Evolutionary conservation across 2,888 invertebrate species (phyloP).

Genomic region (Ophion obscuratus): DNA sequence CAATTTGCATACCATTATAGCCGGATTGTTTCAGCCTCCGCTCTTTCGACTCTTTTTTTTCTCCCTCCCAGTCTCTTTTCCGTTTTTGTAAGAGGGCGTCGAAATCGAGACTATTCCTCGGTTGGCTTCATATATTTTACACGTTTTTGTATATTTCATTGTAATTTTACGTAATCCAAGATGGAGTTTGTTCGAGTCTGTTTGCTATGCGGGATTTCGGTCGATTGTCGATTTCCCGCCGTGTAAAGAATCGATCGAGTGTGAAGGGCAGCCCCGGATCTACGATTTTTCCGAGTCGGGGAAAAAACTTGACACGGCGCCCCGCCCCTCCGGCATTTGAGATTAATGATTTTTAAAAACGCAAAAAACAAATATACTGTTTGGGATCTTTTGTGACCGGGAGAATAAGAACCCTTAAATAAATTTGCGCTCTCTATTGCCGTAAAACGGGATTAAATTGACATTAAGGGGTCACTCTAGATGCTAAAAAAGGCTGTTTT

Average conservation of each 20-base stretch:
- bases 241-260: conserved; percentile 11
- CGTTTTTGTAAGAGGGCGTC: conserved; percentile 10
- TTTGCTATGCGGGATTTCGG: neutral
- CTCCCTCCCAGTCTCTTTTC: conserved; percentile 30
- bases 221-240: conserved; percentile 30
- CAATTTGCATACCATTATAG: conserved; percentile 78
- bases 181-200: neutral
- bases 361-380: too few species aligned
- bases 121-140: neutral
- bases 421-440: too few species aligned
- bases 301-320: too few species aligned
- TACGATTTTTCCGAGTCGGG: too few species aligned
- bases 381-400: too few species aligned
- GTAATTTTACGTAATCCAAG: neutral
- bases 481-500: too few species aligned
- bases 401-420: too few species aligned
- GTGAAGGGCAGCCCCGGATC: too few species aligned
- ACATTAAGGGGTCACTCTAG: too few species aligned
- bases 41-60: conserved; percentile 45
- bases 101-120: neutral
- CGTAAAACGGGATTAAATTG: too few species aligned
- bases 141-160: neutral
- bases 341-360: too few species aligned
- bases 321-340: too few species aligned
- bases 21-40: conserved; percentile 45